Evolutionary conservation across 2,888 invertebrate species (phyloP).

Genomic region (Diabrotica balteata): DNA sequence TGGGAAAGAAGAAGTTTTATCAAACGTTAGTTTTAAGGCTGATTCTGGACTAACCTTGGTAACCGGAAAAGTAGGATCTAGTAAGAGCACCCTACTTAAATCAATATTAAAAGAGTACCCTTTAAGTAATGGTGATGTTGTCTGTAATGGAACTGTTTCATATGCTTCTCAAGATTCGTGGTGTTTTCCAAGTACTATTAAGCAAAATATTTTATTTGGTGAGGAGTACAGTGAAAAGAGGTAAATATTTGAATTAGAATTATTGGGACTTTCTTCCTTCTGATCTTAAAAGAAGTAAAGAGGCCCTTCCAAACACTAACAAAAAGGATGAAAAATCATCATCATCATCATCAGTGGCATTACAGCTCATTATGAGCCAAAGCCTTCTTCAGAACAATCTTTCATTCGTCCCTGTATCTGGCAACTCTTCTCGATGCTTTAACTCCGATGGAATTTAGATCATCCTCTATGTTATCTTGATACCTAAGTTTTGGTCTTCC

Average conservation of each 20-base stretch:
- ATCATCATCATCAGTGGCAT: no score
- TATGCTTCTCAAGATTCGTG: constrained; percentile 72
- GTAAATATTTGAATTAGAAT: constrained; percentile 49
- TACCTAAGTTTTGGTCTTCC: no score
- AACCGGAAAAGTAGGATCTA: constrained; percentile 74
- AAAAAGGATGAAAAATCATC: no score
- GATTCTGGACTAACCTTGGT: constrained; percentile 62
- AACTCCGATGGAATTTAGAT: no score
- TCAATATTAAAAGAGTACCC: constrained; percentile 59
- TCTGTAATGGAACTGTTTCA: constrained; percentile 62
- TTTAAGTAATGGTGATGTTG: constrained; percentile 54
- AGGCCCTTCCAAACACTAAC: no score
- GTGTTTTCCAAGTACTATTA: constrained; percentile 67
- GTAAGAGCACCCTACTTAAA: constrained; percentile 64
- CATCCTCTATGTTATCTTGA: no score
- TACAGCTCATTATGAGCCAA: no score
- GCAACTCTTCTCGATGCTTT: no score
- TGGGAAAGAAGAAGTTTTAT: constrained; percentile 52
- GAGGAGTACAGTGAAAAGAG: constrained; percentile 64
- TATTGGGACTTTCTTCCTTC: background rate
- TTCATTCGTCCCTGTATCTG: no score
- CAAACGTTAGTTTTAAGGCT: constrained; percentile 58
- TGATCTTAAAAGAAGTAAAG: no score
- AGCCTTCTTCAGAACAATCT: no score
- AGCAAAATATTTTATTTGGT: constrained; percentile 82